Evolutionary conservation across 1,140 invertebrate species (phyloP), one percentile per base, ranked within the genome.

Genomic region (Microvelia longipes): DNA sequence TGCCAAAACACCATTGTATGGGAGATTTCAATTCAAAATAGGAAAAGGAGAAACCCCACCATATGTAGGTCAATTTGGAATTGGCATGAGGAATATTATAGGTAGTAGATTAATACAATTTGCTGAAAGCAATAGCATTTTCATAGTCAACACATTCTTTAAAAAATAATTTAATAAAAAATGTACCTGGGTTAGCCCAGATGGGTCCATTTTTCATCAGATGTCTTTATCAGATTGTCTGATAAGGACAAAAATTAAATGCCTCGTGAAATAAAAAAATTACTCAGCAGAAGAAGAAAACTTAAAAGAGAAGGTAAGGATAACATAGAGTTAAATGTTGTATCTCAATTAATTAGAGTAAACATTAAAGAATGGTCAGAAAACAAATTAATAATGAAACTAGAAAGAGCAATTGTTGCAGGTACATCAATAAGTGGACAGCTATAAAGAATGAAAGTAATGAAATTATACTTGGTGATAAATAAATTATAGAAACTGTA

Each of bases 11-110:
- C 28, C 14, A 61, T 72, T 5, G 65, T 68, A 71, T 71, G 70
- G 70, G 70, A 26, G 70, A 71, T 25, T 71, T 35, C 1, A 71
- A 71, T 60, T 66, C 70, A 19, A 71, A 71, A 61, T 71, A 24
- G 69, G 71, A 25, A 26, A 60, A 13, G 61, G 26, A 25, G 27
- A 30, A 25, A 29, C 50, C 26, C 65, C 67, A 25, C 2, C 2
- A 1, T 28, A 19, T n/a, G 69, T 70, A n/a, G 69, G 69, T 13
- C 14, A 66, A n/a, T 67, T 29, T 35, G 69, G 69, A 2, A 26
- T 70, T 2, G 69, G 69, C 2, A 35, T 15, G 14, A 61, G 69
- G 19, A 70, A 70, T 66, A 62, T 64, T 13, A n/a, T 11, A 13
- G 60, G 62, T 2, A 29, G 2, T 19, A 5, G 25, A 62, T 61